Evolutionary conservation across 2,888 invertebrate species (phyloP).

Genomic region (Tipula confusa): DNA sequence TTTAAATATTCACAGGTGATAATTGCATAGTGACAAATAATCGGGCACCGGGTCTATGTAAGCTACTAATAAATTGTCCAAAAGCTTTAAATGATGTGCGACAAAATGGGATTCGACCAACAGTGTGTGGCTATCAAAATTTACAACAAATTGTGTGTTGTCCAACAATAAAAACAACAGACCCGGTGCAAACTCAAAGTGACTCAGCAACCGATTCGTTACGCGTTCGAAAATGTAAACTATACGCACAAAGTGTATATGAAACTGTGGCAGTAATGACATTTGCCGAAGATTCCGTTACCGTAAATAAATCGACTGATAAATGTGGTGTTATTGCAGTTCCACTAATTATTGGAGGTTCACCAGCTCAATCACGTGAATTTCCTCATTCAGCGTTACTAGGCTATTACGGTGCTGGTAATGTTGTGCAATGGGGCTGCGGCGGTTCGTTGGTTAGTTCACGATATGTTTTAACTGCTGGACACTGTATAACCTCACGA

Average conservation of each 20-base stretch:
- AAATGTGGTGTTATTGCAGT: neutral
- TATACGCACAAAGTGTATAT: neutral
- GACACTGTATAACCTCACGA: conserved; percentile 52
- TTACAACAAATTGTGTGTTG: neutral
- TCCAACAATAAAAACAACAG: neutral
- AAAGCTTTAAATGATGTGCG: neutral
- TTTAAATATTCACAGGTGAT: neutral
- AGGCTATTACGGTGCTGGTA: conserved; percentile 28
- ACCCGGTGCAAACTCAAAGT: neutral
- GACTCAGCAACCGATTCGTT: neutral
- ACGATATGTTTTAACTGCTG: conserved; percentile 57
- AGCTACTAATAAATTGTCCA: neutral
- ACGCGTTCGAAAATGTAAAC: neutral
- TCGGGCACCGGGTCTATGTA: neutral
- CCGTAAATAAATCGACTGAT: neutral
- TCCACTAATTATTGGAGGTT: conserved; percentile 49
- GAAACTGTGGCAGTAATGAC: neutral
- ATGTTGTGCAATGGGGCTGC: conserved; percentile 49
- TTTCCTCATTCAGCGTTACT: conserved; percentile 39
- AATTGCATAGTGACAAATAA: neutral
- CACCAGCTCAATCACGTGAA: conserved; percentile 41
- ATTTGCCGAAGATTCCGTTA: neutral
- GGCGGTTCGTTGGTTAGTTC: conserved; percentile 58
- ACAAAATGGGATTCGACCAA: neutral
- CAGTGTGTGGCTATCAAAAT: neutral